Conservation (phyloP, 2,113 vertebrate species). For the Crotalus viridis region DNA sequence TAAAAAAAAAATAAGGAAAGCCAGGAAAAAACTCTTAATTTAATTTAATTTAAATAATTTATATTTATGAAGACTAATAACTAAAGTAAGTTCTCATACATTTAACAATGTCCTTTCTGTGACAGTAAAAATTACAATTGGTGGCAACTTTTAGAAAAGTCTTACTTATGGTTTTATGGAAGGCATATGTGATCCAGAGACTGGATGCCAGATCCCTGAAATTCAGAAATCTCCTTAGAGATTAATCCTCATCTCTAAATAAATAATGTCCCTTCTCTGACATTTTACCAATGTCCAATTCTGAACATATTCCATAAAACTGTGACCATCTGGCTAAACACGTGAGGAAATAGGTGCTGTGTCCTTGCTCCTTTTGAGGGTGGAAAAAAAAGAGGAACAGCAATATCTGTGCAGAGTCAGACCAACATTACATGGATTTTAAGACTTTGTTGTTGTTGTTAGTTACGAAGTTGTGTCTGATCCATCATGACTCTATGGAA, state of each 20-base stretch:
- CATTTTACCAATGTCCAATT: neutral
- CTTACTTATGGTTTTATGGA: neutral
- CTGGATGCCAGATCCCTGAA: neutral
- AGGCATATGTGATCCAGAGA: neutral
- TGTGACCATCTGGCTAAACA: neutral
- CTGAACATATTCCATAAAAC: neutral
- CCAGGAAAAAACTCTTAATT: neutral
- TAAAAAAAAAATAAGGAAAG: neutral
- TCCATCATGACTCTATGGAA: too few relatives aligned
- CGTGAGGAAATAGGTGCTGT: neutral
- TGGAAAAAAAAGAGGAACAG: neutral
- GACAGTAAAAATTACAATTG: neutral
- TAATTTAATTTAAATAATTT: neutral
- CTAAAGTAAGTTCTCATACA: neutral
- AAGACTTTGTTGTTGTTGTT: neutral
- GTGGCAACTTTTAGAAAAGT: neutral
- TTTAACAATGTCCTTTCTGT: neutral
- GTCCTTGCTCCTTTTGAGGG: neutral
- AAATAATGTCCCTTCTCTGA: neutral
- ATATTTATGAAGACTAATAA: neutral
- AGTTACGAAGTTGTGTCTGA: too few relatives aligned
- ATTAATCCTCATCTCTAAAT: neutral
- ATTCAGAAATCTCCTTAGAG: neutral
- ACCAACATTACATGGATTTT: neutral
- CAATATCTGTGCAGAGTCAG: neutral